Base-by-base conservation (phyloP, 2,888 invertebrate genomes). In the Octodonta nipae region DNA sequence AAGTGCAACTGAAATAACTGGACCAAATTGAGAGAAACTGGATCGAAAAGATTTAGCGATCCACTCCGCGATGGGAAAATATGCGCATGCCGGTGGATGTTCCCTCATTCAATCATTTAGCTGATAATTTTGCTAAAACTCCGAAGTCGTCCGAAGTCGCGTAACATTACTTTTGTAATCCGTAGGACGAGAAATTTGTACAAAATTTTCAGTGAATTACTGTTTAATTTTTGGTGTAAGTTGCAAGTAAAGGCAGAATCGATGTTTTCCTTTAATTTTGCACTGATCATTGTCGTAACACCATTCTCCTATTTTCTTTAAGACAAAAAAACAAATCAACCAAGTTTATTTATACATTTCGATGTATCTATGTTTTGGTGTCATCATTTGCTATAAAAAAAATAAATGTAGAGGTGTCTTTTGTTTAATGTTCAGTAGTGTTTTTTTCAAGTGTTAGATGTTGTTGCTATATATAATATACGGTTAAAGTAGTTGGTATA, bases 171-270 rank as follows among this genome's bases (percentile, higher is more conserved):
- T 40, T 43, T 38, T 26, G 35, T 35, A 22, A 32, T 33, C 28
- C 28, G 43, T 35, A 36, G 38, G 38, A 36, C 34, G 44, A 11
- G 45, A 43, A 50, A 50, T 49, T 44, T 45, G 45, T 44, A 46
- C 54, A 54, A 52, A 54, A 54, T 55, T 54, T 50, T 55, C 47
- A 49, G 51, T 49, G 52, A 51, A 53, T 54, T 55, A 43, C 46
- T 54, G 45, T 52, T 45, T 51, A 52, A 52, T 50, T 49, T 53
- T 54, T 54, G 54, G 52, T 54, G 55, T 55, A 55, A 55, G 55
- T 55, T 48, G 36, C 33, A 35, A 38, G 26, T 30, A 29, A 44
- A 41, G 41, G 41, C 34, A 35, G 20, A 38, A 37, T 41, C 26
- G 33, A 38, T 43, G 39, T 41, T 40, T 43, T 49, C 38, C 47